phyloP scores from a whole-genome alignment of 2,797 vertebrate species.

The Pseudotriccus pelzelni region DNA sequence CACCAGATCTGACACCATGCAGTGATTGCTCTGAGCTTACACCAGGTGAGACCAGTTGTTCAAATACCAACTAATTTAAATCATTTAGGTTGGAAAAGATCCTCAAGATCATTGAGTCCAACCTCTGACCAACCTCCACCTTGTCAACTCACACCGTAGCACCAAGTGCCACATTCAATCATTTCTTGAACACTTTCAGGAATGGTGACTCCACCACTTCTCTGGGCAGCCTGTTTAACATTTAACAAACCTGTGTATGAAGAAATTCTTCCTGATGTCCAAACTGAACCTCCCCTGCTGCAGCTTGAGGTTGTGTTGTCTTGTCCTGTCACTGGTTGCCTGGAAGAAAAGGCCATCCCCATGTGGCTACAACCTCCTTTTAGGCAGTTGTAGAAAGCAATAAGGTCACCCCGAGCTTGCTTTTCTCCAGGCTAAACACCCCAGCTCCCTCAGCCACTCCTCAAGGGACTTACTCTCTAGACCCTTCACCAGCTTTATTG shows the following conservation, averaged over 20 bases:
- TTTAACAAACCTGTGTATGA: accelerated
- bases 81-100: not conserved
- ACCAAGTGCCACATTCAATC: not conserved
- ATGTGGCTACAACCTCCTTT: not conserved
- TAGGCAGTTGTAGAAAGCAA: not conserved
- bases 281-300: not conserved
- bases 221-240: not conserved
- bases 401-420: not conserved
- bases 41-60: not conserved
- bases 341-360: accelerated
- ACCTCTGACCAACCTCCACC: not conserved
- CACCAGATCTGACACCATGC: accelerated
- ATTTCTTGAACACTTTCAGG: not conserved
- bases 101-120: not conserved
- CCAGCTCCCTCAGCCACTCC: not conserved
- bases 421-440: not conserved
- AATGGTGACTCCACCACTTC: not conserved
- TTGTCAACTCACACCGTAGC: not conserved
- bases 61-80: not conserved
- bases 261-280: not conserved
- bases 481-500: not conserved
- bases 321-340: not conserved
- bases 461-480: not conserved
- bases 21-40: not conserved
- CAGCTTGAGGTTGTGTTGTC: not conserved